Evolutionary conservation across 2,888 invertebrate genomes (phyloP).

Genomic region (Phyllotreta striolata): DNA sequence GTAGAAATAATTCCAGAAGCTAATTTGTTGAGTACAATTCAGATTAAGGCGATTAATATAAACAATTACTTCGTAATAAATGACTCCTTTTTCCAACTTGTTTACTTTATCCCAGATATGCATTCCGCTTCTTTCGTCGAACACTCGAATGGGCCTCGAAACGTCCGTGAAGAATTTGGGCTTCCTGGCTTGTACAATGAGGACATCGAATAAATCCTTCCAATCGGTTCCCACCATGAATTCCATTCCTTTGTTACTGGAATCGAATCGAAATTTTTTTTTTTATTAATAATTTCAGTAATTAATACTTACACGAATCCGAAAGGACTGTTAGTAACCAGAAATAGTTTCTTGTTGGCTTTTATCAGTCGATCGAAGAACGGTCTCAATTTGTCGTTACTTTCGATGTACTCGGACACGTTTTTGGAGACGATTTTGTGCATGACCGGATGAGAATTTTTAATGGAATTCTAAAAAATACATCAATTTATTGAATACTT

Average conservation of each 20-base stretch:
- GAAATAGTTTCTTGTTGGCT: constrained; percentile 86
- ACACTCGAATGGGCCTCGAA: constrained; percentile 88
- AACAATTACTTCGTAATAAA: constrained; percentile 83
- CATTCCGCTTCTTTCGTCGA: constrained; percentile 80
- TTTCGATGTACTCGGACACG: constrained; percentile 80
- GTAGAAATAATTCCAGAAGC: constrained; percentile 23
- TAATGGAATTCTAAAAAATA: constrained; percentile 79
- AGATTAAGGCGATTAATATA: constrained; percentile 5
- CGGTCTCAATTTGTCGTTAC: constrained; percentile 73
- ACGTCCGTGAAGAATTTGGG: constrained; percentile 95
- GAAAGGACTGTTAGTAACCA: constrained; percentile 96
- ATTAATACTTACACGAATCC: constrained; percentile 72
- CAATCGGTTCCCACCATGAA: constrained; percentile 88
- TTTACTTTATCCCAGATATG: constrained; percentile 93
- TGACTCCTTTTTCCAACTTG: constrained; percentile 83
- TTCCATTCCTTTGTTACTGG: constrained; percentile 90
- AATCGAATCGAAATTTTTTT: constrained; percentile 44
- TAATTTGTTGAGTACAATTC: not conserved
- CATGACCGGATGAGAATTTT: constrained; percentile 88
- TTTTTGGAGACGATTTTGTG: constrained; percentile 87
- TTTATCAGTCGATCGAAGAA: constrained; percentile 80
- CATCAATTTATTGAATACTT: constrained; percentile 7
- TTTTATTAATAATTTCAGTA: no score
- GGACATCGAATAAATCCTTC: constrained; percentile 91
- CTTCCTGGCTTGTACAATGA: constrained; percentile 94